These are phyloP conservation scores for Masnerella sp. DNA, from an alignment of 2,888 invertebrate genomes.

Conservation along the genomic window DNA sequence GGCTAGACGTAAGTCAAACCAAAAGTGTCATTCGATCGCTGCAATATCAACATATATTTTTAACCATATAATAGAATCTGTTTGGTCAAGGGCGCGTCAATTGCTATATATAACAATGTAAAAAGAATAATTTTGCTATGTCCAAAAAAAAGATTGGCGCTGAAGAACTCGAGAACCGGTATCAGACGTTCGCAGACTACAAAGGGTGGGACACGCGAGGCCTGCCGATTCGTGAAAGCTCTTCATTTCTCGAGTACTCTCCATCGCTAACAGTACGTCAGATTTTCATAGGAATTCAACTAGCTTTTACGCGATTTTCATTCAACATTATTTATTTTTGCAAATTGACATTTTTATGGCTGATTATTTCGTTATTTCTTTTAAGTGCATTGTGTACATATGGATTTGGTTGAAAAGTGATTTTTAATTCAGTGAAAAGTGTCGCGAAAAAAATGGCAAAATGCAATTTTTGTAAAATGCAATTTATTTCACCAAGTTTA, in stretches of 20 bases:
- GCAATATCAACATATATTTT: slow-evolving; percentile 13
- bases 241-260: slow-evolving; percentile 34
- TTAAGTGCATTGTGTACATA: too few species aligned
- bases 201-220: slow-evolving; percentile 18
- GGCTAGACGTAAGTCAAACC: slow-evolving; percentile 28
- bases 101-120: slow-evolving; percentile 9
- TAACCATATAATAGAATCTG: slow-evolving; percentile 29
- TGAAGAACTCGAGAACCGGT: slow-evolving; percentile 41
- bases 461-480: too few species aligned
- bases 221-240: slow-evolving; percentile 38
- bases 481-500: too few species aligned
- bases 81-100: slow-evolving; percentile 27
- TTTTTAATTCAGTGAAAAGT: too few species aligned
- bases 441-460: too few species aligned
- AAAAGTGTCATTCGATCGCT: slow-evolving; percentile 29
- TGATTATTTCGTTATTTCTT: too few species aligned
- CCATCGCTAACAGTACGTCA: slow-evolving; percentile 39
- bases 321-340: too few species aligned
- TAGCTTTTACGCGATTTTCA: too few species aligned
- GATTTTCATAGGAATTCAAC: too few species aligned
- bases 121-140: slow-evolving; percentile 24
- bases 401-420: too few species aligned
- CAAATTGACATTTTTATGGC: too few species aligned
- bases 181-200: slow-evolving; percentile 9
- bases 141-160: slow-evolving; percentile 5